Conservation (phyloP, 2,888 invertebrate species). For the Idaea dimidiata region DNA sequence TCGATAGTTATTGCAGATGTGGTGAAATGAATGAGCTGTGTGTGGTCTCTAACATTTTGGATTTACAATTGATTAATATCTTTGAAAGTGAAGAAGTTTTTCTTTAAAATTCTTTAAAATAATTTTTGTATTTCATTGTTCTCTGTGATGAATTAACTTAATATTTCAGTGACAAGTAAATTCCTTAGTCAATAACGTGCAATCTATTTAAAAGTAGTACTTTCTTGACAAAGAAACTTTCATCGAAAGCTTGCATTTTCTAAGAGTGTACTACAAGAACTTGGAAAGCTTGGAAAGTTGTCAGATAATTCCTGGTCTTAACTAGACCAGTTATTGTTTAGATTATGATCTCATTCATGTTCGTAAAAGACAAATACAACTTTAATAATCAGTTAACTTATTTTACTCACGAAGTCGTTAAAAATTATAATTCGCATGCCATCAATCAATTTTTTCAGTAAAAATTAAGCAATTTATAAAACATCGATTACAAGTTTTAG, state of each 20-base stretch:
- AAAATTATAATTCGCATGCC: not conserved
- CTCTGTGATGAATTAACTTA: no score
- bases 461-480: not conserved
- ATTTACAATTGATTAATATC: not conserved
- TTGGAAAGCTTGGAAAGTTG: conserved; percentile 26
- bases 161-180: no score
- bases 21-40: conserved; percentile 37
- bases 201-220: no score
- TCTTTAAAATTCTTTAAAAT: no score
- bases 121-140: no score
- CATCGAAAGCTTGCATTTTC: not conserved
- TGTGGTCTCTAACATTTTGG: not conserved
- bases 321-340: not conserved
- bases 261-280: not conserved
- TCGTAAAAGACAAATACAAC: not conserved
- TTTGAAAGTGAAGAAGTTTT: not conserved
- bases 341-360: not conserved
- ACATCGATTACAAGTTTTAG: not conserved
- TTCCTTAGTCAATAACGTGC: no score
- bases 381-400: not conserved
- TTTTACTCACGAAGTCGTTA: not conserved
- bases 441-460: not conserved
- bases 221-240: not conserved
- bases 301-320: conserved; percentile 23
- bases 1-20: conserved; percentile 53